phyloP scores from a whole-genome alignment of 2,888 invertebrate species.

The Dasypogon diadema region DNA sequence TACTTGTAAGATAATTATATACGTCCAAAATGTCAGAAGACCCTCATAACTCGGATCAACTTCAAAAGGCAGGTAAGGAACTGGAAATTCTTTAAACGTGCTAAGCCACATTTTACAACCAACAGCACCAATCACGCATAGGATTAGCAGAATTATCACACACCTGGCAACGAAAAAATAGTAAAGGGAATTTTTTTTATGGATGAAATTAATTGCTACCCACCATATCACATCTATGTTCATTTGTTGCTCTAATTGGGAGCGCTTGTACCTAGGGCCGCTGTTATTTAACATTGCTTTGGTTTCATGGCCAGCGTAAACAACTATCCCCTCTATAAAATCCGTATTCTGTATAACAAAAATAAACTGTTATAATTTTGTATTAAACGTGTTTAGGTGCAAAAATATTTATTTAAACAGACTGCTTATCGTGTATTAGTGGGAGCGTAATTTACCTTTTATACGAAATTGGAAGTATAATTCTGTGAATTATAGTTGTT shows the following conservation, averaged over 20 bases:
- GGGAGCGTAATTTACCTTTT: too few species aligned
- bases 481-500: too few species aligned
- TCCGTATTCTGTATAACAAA: constrained; percentile 98
- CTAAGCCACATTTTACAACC: constrained; percentile 89
- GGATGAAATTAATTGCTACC: constrained; percentile 68
- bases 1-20: constrained; percentile 93
- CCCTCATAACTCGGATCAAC: constrained; percentile 79
- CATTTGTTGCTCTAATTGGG: constrained; percentile 91
- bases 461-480: too few species aligned
- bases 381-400: too few species aligned
- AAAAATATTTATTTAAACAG: too few species aligned
- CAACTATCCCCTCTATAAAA: constrained; percentile 95
- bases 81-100: constrained; percentile 69
- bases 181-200: neutral
- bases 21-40: constrained; percentile 93
- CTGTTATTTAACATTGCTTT: constrained; percentile 98
- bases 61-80: constrained; percentile 77
- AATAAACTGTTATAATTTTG: too few species aligned
- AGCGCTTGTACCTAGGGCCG: constrained; percentile 93
- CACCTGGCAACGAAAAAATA: constrained; percentile 70
- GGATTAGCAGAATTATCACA: constrained; percentile 87
- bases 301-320: constrained; percentile 97
- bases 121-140: constrained; percentile 92
- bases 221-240: constrained; percentile 97
- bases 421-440: too few species aligned